These are phyloP conservation scores for Trichosurus vulpecula DNA, from an alignment of 2,797 vertebrate genomes.

Conservation along the genomic window DNA sequence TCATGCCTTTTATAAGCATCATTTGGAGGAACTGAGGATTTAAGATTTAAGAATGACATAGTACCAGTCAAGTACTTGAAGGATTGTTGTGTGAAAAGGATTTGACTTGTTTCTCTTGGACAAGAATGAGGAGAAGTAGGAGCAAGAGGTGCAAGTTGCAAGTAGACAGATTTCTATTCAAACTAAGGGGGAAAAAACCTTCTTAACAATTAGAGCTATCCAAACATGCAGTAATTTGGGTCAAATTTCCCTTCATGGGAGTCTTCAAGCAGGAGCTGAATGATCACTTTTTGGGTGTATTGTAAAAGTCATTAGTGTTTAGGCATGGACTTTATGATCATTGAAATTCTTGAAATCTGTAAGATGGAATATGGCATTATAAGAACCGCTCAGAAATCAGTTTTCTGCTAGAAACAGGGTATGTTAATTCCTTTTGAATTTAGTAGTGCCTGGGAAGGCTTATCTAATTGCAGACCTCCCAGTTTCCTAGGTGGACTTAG, in stretches of 20 bases:
- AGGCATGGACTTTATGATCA: background rate
- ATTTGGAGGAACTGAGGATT: background rate
- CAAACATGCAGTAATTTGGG: background rate
- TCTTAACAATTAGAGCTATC: background rate
- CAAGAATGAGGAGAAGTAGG: no score
- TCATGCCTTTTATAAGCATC: background rate
- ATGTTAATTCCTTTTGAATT: background rate
- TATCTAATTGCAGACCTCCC: background rate
- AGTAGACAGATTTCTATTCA: background rate
- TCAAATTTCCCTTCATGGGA: background rate
- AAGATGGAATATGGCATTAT: background rate
- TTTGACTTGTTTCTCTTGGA: background rate
- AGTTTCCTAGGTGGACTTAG: background rate
- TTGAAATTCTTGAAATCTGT: background rate
- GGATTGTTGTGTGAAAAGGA: background rate
- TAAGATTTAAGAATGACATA: background rate
- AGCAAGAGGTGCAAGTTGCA: background rate
- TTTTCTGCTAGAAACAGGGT: background rate
- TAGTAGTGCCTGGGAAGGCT: background rate
- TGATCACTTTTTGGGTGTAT: background rate
- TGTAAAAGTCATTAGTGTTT: background rate
- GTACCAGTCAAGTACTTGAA: background rate
- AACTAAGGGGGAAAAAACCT: background rate
- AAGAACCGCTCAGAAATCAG: background rate
- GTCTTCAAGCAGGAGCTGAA: background rate